These are phyloP conservation scores for Alligator mississippiensis DNA, from an alignment of 2,113 vertebrate species.

Conservation along the genomic window DNA sequence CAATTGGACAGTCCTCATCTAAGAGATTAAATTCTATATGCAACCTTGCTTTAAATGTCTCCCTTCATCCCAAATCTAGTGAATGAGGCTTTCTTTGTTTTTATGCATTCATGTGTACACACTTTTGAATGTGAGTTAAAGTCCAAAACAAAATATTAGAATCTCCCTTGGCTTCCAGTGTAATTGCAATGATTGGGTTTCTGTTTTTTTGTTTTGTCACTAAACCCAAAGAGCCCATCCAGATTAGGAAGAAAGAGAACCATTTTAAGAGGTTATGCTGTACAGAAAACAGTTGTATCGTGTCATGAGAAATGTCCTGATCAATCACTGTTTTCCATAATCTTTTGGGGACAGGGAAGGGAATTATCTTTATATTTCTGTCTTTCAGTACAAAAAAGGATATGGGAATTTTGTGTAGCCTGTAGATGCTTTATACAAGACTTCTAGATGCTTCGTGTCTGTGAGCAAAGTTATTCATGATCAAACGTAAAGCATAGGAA, in stretches of 20 bases:
- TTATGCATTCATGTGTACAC: neutral
- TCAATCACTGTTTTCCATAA: neutral
- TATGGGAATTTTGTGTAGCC: neutral
- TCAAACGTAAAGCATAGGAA: neutral
- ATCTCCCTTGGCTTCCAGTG: neutral
- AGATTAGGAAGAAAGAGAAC: neutral
- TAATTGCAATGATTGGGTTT: neutral
- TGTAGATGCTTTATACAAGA: neutral
- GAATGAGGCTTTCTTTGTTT: neutral
- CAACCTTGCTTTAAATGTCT: too few species aligned
- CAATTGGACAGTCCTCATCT: too few species aligned
- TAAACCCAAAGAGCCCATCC: too few species aligned
- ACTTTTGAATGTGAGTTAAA: neutral
- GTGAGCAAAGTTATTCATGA: constrained; percentile 21
- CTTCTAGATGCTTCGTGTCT: constrained; percentile 1
- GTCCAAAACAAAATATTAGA: neutral
- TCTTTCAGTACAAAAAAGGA: neutral
- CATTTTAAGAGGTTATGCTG: neutral
- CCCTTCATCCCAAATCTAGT: neutral
- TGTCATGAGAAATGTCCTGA: neutral
- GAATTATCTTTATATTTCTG: too few species aligned
- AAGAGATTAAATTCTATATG: too few species aligned
- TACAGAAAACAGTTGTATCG: neutral
- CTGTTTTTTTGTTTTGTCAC: too few species aligned
- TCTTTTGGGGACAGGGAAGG: neutral